A percentile compares a stretch with the other conserved stretches of the same genome.
phyloP scores from a whole-genome alignment of 2,113 vertebrate species.

The human region DNA sequence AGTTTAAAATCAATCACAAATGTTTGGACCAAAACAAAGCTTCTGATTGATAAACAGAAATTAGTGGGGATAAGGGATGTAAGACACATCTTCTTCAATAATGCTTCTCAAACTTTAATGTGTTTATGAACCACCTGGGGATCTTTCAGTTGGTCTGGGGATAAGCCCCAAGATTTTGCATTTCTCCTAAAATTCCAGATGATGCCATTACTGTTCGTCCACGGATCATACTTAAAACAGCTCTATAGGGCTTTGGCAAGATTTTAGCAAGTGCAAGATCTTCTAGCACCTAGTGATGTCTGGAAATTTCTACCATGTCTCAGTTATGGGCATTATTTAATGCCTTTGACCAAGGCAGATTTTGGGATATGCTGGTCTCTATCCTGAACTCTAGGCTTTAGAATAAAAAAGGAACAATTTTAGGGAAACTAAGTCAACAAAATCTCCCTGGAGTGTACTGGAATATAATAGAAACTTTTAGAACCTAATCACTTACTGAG shows the following conservation, averaged over 20 bases:
- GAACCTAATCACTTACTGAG: not conserved
- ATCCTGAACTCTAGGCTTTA: not conserved
- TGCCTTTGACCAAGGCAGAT: not conserved
- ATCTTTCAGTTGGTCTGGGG: not conserved
- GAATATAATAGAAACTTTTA: not conserved
- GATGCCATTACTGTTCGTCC: not conserved
- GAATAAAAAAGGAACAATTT: not conserved
- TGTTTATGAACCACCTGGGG: not conserved
- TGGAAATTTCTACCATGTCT: not conserved
- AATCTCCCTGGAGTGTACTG: not conserved
- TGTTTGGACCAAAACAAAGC: not conserved
- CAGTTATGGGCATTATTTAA: not conserved
- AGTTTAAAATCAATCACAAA: not conserved
- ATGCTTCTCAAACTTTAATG: not conserved
- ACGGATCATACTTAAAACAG: not conserved
- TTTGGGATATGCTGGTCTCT: not conserved
- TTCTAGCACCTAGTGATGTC: not conserved
- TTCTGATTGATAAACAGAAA: not conserved
- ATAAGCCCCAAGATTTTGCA: not conserved
- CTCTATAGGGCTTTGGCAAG: not conserved
- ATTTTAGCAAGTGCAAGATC: not conserved
- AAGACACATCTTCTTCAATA: not conserved
- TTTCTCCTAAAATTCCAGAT: not conserved
- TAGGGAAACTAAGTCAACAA: not conserved
- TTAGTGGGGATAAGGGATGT: not conserved